Percentiles rank a stretch among this genome's conserved stretches.
Evolutionary conservation across 2,888 invertebrate genomes (phyloP).

Genomic region (Teinopalpus imperialis): DNA sequence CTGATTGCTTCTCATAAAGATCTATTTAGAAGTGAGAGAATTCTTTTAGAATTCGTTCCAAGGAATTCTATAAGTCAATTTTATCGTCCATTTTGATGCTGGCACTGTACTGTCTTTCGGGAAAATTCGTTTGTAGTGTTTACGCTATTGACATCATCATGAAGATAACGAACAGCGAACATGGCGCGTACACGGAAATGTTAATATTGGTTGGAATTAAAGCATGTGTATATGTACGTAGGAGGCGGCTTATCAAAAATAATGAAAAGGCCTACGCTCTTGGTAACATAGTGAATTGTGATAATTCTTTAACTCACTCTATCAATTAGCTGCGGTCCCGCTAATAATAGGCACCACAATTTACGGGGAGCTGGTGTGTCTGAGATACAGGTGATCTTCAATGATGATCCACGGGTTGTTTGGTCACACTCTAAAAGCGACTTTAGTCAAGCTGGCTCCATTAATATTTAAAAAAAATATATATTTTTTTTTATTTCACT

Average conservation of each 20-base stretch:
- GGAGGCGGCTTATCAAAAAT: constrained; percentile 50
- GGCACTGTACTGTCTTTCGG: constrained; percentile 35
- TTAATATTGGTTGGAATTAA: constrained; percentile 42
- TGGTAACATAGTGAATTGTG: constrained; percentile 28
- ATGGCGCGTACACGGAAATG: constrained; percentile 39
- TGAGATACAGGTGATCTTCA: constrained; percentile 24
- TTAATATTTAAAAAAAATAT: constrained; percentile 28
- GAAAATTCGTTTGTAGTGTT: constrained; percentile 35
- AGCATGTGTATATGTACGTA: constrained; percentile 49
- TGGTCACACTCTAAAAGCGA: constrained; percentile 9
- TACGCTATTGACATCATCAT: constrained; percentile 37
- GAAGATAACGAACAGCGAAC: constrained; percentile 34
- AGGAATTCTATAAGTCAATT: constrained; percentile 44
- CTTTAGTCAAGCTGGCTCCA: constrained; percentile 26
- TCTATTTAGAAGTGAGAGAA: constrained; percentile 25
- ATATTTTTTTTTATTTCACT: constrained; percentile 30
- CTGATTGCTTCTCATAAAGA: constrained; percentile 37
- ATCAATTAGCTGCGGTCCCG: constrained; percentile 54
- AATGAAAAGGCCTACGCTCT: constrained; percentile 41
- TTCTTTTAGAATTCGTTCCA: neutral
- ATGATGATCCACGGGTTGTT: constrained; percentile 6
- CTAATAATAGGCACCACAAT: constrained; percentile 53
- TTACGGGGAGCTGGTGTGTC: constrained; percentile 36
- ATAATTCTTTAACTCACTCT: constrained; percentile 37
- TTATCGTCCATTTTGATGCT: constrained; percentile 36